Conservation (phyloP, 2,113 vertebrate species). For the Lota lota region DNA sequence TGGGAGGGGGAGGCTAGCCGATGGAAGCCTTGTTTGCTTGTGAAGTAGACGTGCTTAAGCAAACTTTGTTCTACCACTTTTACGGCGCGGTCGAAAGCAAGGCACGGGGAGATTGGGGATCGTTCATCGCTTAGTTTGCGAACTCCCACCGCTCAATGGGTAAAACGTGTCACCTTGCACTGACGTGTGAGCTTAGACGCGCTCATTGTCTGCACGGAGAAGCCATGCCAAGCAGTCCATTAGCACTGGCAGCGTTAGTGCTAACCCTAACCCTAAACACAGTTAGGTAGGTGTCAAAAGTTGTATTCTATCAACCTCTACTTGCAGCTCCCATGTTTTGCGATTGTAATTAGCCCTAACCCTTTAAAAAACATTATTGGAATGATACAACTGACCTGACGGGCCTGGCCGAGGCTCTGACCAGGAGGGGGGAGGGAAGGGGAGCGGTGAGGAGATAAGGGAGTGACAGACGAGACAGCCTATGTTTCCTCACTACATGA, state of each 20-base stretch:
- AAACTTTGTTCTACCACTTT: constrained; percentile 45
- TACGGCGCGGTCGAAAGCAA: constrained; percentile 34
- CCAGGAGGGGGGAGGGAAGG: not conserved
- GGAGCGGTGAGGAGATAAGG: no score
- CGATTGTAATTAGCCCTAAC: no score
- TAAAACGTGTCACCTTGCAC: constrained; percentile 47
- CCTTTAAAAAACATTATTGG: no score
- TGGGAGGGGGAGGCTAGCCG: not conserved
- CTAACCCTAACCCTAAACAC: not conserved
- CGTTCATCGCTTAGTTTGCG: constrained; percentile 18
- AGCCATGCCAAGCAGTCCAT: constrained; percentile 45
- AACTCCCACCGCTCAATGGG: constrained; percentile 19
- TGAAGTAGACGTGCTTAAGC: constrained; percentile 31
- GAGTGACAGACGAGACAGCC: no score
- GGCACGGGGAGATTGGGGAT: constrained; percentile 20
- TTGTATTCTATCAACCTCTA: not conserved
- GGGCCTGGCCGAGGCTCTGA: no score
- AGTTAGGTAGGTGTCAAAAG: not conserved
- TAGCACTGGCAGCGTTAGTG: constrained; percentile 25
- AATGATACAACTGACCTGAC: constrained; percentile 14
- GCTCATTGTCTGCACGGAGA: constrained; percentile 34
- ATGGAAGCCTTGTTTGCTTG: constrained; percentile 41
- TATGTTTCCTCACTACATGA: no score
- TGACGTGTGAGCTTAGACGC: constrained; percentile 50
- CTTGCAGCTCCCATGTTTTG: no score